phyloP scores from a whole-genome alignment of 2,888 invertebrate genomes.

The Ophion ventricosus region DNA sequence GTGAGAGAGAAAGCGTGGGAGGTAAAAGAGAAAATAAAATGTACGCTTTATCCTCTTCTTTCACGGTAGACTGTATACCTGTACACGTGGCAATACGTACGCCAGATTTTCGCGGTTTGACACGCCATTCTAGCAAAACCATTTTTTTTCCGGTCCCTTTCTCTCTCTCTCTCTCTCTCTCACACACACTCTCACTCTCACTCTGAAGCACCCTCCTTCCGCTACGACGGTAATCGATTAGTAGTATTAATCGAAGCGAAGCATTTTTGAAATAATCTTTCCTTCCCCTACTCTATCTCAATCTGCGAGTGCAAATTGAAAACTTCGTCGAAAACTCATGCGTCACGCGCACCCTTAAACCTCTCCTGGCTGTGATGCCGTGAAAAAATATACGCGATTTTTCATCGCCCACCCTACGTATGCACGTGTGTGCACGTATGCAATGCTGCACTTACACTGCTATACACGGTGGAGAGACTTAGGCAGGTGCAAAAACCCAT shows the following conservation, averaged over 20 bases:
- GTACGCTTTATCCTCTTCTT: not conserved
- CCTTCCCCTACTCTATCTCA: not conserved
- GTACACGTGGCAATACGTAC: not conserved
- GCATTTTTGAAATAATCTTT: not conserved
- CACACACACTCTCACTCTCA: not conserved
- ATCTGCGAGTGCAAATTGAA: slow-evolving; percentile 20
- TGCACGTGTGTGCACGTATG: not conserved
- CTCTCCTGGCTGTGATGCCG: not conserved
- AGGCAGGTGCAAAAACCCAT: not conserved
- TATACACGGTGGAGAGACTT: not conserved
- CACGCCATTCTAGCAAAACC: slow-evolving; percentile 5
- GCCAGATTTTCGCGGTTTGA: slow-evolving; percentile 5
- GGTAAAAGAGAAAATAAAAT: not conserved
- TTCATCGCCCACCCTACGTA: not conserved
- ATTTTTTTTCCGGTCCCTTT: not conserved
- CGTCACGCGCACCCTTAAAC: slow-evolving; percentile 7
- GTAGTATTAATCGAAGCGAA: slow-evolving; percentile 18
- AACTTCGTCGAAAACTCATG: slow-evolving; percentile 20
- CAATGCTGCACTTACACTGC: not conserved
- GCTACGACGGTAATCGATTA: slow-evolving; percentile 24
- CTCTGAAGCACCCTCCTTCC: slow-evolving; percentile 1
- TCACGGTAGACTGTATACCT: not conserved
- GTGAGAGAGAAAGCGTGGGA: slow-evolving; percentile 22
- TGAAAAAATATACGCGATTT: slow-evolving; percentile 15
- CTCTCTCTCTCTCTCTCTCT: not conserved